A percentile compares a stretch with the other conserved stretches of the same genome.
Evolutionary conservation across 2,888 invertebrate genomes (phyloP).

Genomic region (Microchrysa polita): DNA sequence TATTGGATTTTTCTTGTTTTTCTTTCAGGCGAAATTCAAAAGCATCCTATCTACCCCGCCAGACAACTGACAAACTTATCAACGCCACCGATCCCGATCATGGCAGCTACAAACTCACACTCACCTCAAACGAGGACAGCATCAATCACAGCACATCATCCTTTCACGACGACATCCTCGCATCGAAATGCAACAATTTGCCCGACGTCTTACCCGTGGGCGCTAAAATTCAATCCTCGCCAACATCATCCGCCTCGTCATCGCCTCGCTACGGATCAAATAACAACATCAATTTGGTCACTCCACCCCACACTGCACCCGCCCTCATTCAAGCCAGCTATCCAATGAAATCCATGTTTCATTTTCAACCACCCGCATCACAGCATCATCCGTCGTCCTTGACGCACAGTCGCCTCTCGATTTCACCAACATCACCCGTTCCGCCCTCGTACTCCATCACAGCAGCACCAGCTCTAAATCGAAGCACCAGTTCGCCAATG

Average conservation of each 20-base stretch:
- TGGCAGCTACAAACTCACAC: constrained; percentile 78
- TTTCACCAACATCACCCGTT: constrained; percentile 54
- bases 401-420: constrained; percentile 7
- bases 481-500: constrained; percentile 46
- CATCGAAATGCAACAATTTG: constrained; percentile 62
- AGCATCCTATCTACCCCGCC: constrained; percentile 77
- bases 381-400: constrained; percentile 13
- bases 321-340: constrained; percentile 50
- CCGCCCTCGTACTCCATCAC: constrained; percentile 51
- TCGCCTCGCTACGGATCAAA: constrained; percentile 61
- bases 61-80: constrained; percentile 70
- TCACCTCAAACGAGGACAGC: constrained; percentile 72
- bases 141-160: constrained; percentile 54
- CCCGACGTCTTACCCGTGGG: constrained; percentile 69
- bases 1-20: too few relatives aligned
- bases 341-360: constrained; percentile 57
- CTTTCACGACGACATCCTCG: constrained; percentile 49
- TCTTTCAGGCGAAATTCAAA: constrained; percentile 78
- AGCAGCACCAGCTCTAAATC: constrained; percentile 34
- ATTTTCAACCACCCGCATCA: constrained; percentile 55
- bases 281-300: constrained; percentile 55
- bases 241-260: constrained; percentile 54
- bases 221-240: constrained; percentile 64
- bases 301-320: constrained; percentile 56
- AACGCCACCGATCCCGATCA: constrained; percentile 73